These are phyloP conservation scores for Bombus affinis DNA, from an alignment of 1,140 invertebrate genomes.

Conservation along the genomic window DNA sequence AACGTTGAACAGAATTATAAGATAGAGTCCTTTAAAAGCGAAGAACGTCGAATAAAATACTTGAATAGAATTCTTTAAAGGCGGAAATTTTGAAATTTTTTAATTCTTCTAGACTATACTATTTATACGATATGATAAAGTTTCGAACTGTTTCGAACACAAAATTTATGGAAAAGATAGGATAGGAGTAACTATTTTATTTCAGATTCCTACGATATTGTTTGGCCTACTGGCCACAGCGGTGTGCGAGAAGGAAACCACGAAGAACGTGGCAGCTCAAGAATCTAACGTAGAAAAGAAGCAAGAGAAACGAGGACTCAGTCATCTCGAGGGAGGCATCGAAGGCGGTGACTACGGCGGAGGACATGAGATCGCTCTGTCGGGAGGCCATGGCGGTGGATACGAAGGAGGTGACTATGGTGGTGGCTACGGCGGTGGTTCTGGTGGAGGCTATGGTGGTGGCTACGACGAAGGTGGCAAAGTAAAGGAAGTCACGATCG, in stretches of 20 bases:
- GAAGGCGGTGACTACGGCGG: constrained; percentile 53
- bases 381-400: constrained; percentile 29
- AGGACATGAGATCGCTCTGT: constrained; percentile 38
- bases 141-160: too few species aligned
- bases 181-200: background rate
- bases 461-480: constrained; percentile 63
- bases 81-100: too few species aligned
- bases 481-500: constrained; percentile 83
- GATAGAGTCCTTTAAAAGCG: background rate
- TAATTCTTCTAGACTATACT: too few species aligned
- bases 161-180: background rate
- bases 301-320: constrained; percentile 87
- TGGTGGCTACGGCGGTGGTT: constrained; percentile 59
- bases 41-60: background rate
- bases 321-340: constrained; percentile 81
- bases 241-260: constrained; percentile 76
- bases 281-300: constrained; percentile 82
- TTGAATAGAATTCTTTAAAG: background rate
- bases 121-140: too few species aligned
- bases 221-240: constrained; percentile 82
- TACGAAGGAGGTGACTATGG: constrained; percentile 19
- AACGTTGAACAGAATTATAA: background rate
- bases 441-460: constrained; percentile 64
- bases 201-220: constrained; percentile 73
- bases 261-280: constrained; percentile 53